Evolutionary conservation across 2,113 vertebrate species (phyloP), one percentile per base, ranked within the genome.

Genomic region (Muntiacus muntjak): DNA sequence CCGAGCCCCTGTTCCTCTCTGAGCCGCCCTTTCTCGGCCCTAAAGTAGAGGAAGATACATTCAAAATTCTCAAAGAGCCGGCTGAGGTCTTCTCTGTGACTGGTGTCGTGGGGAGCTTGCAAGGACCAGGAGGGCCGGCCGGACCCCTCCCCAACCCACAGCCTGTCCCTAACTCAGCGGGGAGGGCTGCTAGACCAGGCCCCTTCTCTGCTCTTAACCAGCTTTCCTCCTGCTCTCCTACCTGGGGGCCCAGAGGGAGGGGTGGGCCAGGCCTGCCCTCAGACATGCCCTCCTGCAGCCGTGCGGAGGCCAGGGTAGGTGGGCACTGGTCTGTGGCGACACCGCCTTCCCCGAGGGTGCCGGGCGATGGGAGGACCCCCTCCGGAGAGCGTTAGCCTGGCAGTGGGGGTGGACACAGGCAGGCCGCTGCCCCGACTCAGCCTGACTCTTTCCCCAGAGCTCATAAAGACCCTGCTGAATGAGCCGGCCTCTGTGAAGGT

Each of bases 381-480:
- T 64, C 50, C 1, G 12, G 25, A 47, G 52, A 74, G 15, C 12
- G 23, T 45, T 50, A 33, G 45, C 50, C 83, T 58, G 45, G 43
- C 82, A 50, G 23, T 33, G 60, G 40, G 52, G 43, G 11, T 36
- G 57, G 64, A 16, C 60, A 28, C 45, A 6, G 5, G 3, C 47
- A 40, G 21, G 40, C 30, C 4, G 2, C 81, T 40, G 79, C 7
- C 71, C 52, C 28, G 57, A 15, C 5, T 82, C n/a, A 5, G 45
- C 79, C 33, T 79, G 36, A 40, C 64, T 96, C 94, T 86, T 50
- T 97, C 90, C 91, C 1, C 88, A 99, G 99, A 98, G 82, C 82
- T 99, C 85, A 97, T 99, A 62, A 98, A 98, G 96, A 81, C 91
- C 5, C 97, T 98, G 86, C 95, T 99, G 89, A 98, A 98, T 0